Evolutionary conservation across 2,113 vertebrate species (phyloP), one percentile per base, ranked within the genome.

Genomic region (Microtus pennsylvanicus): DNA sequence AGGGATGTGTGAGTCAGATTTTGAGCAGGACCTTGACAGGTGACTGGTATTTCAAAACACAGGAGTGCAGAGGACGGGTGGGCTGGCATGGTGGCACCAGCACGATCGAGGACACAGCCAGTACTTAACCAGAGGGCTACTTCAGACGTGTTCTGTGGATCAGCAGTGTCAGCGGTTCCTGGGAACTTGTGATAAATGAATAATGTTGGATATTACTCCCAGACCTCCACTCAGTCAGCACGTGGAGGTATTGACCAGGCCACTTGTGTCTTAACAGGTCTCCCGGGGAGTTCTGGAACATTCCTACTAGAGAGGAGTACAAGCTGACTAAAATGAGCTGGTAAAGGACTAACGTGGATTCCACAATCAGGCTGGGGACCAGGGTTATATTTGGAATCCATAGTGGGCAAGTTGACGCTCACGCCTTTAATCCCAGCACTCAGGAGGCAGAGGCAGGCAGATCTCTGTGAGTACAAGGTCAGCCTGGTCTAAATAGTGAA

Each of bases 191-290:
- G 69, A 90, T 28, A 75, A 45, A 45, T 35, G 75, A 1, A 9
- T 50, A 74, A 38, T 70, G 42, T 83, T 47, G 92, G 10, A 2
- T 50, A 11, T 21, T 69, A 42, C 22, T 61, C 69, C 17, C 17
- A 45, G n/a, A 28, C 24, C 12, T 3, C 14, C 28, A 63, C 61
- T 12, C 16, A 67, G 28, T 72, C 80, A 76, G n/a, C n/a, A 78
- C 1, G 42, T 35, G 9, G 50, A 42, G 69, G 19, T 7, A 1
- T 0, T 3, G 55, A 21, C 16, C 30, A 0, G 0, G 21, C 17
- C 47, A 55, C 35, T 28, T 70, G 67, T 42, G 17, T 67, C 24
- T 58, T 42, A n/a, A 30, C 5, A 63, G 86, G 30, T 5, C 35
- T 35, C 42, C 3, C 13, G 0, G 8, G 61, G 30, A n/a, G 22